Conservation (phyloP, 2,888 invertebrate species). For the Heliconius aoede region DNA sequence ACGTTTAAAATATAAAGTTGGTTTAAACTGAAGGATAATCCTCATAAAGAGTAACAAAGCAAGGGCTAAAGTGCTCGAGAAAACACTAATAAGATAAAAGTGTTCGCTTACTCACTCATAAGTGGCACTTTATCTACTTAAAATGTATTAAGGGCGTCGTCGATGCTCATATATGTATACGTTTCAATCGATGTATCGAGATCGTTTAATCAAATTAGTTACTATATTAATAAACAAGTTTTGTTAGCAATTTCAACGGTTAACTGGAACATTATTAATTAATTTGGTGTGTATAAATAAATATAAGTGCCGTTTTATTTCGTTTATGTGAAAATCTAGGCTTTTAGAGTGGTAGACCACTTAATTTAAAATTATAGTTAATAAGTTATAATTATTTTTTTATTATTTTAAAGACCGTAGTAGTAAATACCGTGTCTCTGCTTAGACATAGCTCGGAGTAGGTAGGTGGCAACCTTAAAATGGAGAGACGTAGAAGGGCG, state of each 20-base stretch:
- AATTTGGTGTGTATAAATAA: neutral
- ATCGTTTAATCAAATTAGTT: constrained; percentile 12
- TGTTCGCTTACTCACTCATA: constrained; percentile 41
- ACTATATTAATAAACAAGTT: neutral
- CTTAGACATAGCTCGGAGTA: no score
- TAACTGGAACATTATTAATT: neutral
- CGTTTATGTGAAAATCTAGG: neutral
- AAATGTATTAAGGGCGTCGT: constrained; percentile 34
- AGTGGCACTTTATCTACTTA: constrained; percentile 39
- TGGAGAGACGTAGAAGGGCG: no score
- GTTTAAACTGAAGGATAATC: constrained; percentile 34
- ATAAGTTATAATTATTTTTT: neutral
- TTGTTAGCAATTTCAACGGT: constrained; percentile 26
- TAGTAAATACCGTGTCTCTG: no score
- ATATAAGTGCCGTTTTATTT: neutral
- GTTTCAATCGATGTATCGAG: constrained; percentile 29
- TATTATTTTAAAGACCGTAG: neutral
- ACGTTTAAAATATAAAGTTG: constrained; percentile 1
- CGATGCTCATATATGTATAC: constrained; percentile 24
- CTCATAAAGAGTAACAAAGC: constrained; percentile 37
- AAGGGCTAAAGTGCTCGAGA: constrained; percentile 37
- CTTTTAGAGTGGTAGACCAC: neutral
- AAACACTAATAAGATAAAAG: constrained; percentile 45
- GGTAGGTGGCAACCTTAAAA: no score
- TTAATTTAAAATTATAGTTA: neutral